These are phyloP conservation scores for Hiodon tergisus DNA, from an alignment of 2,113 vertebrate species.

Conservation along the genomic window DNA sequence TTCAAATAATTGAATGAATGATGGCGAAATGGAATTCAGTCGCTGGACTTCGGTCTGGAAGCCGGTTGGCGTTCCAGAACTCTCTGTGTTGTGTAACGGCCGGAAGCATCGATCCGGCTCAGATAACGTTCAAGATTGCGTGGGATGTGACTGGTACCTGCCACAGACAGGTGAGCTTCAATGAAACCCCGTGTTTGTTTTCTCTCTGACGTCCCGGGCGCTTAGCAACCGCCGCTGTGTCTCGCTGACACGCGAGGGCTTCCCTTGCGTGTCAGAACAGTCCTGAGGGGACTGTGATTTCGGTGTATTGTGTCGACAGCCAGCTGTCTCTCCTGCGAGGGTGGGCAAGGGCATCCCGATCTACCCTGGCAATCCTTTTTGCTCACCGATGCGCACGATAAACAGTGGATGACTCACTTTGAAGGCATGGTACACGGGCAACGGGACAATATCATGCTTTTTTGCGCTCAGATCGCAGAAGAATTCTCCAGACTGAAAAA, in stretches of 20 bases:
- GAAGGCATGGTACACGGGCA: not conserved
- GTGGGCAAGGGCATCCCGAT: constrained; percentile 33
- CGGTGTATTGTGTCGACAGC: constrained; percentile 47
- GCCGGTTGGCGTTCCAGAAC: not conserved
- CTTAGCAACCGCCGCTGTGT: constrained; percentile 51
- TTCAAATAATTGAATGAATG: not conserved
- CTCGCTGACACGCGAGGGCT: constrained; percentile 39
- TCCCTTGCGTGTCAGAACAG: constrained; percentile 45
- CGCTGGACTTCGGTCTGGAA: not conserved
- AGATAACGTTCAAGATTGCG: constrained; percentile 24
- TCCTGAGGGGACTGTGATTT: constrained; percentile 7
- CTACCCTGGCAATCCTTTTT: constrained; percentile 24
- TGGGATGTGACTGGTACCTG: constrained; percentile 40
- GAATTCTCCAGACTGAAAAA: not conserved
- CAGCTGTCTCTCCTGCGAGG: constrained; percentile 35
- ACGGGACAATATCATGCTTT: not conserved
- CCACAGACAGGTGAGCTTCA: constrained; percentile 43
- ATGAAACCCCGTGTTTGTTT: constrained; percentile 52
- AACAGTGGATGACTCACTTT: constrained; percentile 10
- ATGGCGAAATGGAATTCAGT: not conserved
- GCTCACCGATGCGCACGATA: constrained; percentile 9
- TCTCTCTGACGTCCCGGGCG: constrained; percentile 37
- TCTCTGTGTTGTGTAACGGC: not conserved
- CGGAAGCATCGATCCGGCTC: constrained; percentile 26
- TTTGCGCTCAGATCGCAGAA: not conserved